Evolutionary conservation across 2,888 invertebrate species (phyloP), one percentile per base, ranked within the genome.

Genomic region (Andrena haemorrhoa): DNA sequence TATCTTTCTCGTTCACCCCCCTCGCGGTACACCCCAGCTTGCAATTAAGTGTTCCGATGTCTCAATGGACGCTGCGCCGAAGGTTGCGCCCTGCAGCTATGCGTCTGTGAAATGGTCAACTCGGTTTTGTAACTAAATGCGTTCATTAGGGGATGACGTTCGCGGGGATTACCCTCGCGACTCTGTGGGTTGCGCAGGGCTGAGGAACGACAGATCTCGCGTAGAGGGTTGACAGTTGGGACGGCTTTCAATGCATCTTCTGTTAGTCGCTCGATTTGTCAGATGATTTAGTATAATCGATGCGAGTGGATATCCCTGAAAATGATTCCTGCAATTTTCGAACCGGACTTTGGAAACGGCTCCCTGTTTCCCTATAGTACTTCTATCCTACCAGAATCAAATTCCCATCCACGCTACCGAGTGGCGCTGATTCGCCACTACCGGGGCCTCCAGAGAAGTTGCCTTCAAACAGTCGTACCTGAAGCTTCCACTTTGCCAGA

Each of bases 31-130:
- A 63, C 73, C 65, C 23, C 63, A 74, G 61, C 58, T 85, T 83
- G 87, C 89, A 88, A 88, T 88, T 88, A 88, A 88, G 82, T 76
- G 63, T 77, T 70, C 74, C 85, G 85, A 88, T 85, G 88, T 88
- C 88, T 88, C 88, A 88, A 88, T 88, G 88, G 76, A 58, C 63
- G 71, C 68, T 66, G 56, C 49, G 26, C 51, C 58, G 65, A 66
- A 23, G 73, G 73, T 70, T 72, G 72, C 75, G 49, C 33, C 35
- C 47, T 12, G 29, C 31, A 61, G 82, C 71, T 72, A 68, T 76
- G 82, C 63, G 69, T 72, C 82, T 76, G 64, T 20, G 51, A 79
- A 51, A 68, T 63, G 72, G 51, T 61, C 72, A n/a, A 73, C 35
- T 60, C 51, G 51, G 29, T 51, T 74, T 49, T 51, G 66, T 64